Evolutionary conservation across 2,888 invertebrate species (phyloP).

Genomic region (Automeris io): DNA sequence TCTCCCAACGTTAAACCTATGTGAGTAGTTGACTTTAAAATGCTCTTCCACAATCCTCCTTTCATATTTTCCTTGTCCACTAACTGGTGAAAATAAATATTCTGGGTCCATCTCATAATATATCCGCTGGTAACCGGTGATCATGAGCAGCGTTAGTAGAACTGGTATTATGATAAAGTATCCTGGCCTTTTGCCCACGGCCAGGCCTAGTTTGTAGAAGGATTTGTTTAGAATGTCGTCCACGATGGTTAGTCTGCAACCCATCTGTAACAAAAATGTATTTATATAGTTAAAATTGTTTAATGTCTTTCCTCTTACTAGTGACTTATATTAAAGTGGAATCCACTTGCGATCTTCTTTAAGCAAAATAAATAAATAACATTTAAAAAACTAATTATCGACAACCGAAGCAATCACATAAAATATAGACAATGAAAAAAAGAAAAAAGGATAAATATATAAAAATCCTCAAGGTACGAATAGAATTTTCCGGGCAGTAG

Average conservation of each 20-base stretch:
- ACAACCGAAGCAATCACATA: too few species aligned
- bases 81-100: conserved; percentile 92
- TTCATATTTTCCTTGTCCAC: conserved; percentile 90
- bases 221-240: conserved; percentile 87
- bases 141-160: conserved; percentile 85
- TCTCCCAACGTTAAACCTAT: conserved; percentile 89
- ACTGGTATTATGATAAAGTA: conserved; percentile 94
- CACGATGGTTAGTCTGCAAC: conserved; percentile 83
- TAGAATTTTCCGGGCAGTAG: too few species aligned
- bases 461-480: too few species aligned
- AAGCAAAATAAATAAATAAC: too few species aligned
- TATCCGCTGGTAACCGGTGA: conserved; percentile 91
- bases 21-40: conserved; percentile 93
- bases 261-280: conserved; percentile 78
- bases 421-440: too few species aligned
- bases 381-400: too few species aligned
- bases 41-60: conserved; percentile 87
- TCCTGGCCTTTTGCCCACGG: conserved; percentile 89
- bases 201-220: conserved; percentile 87
- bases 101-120: conserved; percentile 95
- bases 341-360: too few species aligned
- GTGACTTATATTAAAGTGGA: too few species aligned
- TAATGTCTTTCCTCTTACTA: too few species aligned
- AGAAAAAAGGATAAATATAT: too few species aligned
- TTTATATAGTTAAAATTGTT: not conserved